phyloP scores from a whole-genome alignment of 2,888 invertebrate species.

The Saturnia pavonia region DNA sequence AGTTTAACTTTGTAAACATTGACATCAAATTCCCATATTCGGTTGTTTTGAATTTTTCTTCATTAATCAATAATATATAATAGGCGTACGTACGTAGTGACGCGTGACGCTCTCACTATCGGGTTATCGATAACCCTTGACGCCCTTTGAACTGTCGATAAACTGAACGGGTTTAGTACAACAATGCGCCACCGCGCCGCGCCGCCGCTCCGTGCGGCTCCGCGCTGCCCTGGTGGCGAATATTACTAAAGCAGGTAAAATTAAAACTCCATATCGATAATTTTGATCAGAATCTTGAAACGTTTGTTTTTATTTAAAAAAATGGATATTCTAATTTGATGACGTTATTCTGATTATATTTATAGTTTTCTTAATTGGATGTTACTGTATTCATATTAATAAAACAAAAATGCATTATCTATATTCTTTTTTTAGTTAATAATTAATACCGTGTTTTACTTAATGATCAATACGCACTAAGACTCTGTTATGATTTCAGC shows the following conservation, averaged over 20 bases:
- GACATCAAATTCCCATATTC: background rate
- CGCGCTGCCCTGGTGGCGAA: slow-evolving; percentile 31
- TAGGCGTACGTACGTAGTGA: slow-evolving; percentile 49
- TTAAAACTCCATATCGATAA: slow-evolving; percentile 34
- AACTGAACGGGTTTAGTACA: slow-evolving; percentile 46
- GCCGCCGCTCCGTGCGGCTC: slow-evolving; percentile 15
- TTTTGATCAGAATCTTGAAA: slow-evolving; percentile 24
- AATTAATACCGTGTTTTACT: too few species aligned
- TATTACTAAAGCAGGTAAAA: slow-evolving; percentile 44
- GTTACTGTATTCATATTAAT: too few species aligned
- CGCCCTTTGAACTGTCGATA: slow-evolving; percentile 60
- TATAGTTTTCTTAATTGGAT: too few species aligned
- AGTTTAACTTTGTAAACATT: background rate
- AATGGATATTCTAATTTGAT: background rate
- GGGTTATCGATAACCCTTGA: slow-evolving; percentile 61
- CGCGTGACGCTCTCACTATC: slow-evolving; percentile 56
- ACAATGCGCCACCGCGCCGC: slow-evolving; percentile 39
- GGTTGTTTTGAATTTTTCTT: slow-evolving; percentile 14
- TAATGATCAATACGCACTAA: too few species aligned
- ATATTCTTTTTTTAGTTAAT: too few species aligned
- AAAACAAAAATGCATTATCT: too few species aligned
- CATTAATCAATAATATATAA: slow-evolving; percentile 14
- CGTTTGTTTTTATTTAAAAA: slow-evolving; percentile 1
- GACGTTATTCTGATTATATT: too few species aligned
- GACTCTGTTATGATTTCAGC: too few species aligned